Base-by-base conservation (phyloP, 1,140 invertebrate genomes). In the Lordiphosa mommai region DNA sequence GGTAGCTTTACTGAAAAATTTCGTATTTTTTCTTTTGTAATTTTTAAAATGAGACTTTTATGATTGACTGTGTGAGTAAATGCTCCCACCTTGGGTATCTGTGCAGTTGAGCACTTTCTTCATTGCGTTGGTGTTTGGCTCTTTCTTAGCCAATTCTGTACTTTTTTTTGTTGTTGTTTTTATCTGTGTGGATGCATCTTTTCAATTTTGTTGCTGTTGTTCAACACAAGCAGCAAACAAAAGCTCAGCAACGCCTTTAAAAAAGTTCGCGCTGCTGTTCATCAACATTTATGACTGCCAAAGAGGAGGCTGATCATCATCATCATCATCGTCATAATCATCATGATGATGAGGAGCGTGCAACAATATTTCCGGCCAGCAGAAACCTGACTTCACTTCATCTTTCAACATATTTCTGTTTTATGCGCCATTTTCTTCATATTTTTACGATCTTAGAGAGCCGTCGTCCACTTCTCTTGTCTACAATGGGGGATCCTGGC, bases 201-300 rank as follows among this genome's bases (percentile, higher is more conserved):
- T 82, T 82, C 61, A 82, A 84, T 82, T 76, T 72, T 82, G 55
- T 74, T 61, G 66, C 79, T 72, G 77, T 68, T 37, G 61, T 73
- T 65, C 40, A 51, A 67, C 74, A 76, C 72, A 65, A 52, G 36
- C 57, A 43, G 44, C 71, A 61, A 82, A 74, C 70, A 82, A 82
- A 79, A 80, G 74, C 69, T 52, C 70, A 67, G 76, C 53, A 80
- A 82, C 76, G 76, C 76, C 76, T 76, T 71, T 69, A 57, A 82
- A 65, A 82, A 76, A 82, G 77, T 76, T 82, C 59, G 77, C 77
- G 63, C 77, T 84, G 76, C 76, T 76, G 76, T 76, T 80, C 77
- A 80, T 82, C 76, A 80, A 82, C 77, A 80, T 80, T 82, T 82
- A 82, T 71, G 76, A 82, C 71, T 82, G 60, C 77, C 65, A 72